A percentile compares a stretch with the other conserved stretches of the same genome.
Evolutionary conservation across 2,113 vertebrate genomes (phyloP).

Genomic region (Lichenostomus cassidix): DNA sequence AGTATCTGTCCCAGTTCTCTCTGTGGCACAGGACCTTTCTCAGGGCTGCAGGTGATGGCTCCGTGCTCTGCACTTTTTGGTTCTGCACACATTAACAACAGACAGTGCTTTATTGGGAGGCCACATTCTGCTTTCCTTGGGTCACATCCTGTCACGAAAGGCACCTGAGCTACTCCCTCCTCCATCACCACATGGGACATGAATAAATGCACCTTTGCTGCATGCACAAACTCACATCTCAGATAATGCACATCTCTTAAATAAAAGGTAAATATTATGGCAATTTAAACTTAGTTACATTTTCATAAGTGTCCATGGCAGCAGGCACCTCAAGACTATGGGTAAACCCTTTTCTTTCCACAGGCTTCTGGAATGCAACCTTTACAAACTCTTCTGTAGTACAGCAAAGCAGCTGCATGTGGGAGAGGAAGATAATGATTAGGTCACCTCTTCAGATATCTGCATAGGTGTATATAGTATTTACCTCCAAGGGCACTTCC

Average conservation of each 20-base stretch:
- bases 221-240: not conserved
- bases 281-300: not conserved
- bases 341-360: not conserved
- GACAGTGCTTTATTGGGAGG: not conserved
- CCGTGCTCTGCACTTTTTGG: not conserved
- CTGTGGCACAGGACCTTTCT: not conserved
- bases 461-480: not conserved
- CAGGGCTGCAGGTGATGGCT: rapidly evolving
- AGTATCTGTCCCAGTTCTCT: not conserved
- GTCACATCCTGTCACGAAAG: not conserved
- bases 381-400: not conserved
- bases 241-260: not conserved
- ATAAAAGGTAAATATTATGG: not conserved
- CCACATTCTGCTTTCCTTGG: not conserved
- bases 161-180: not conserved
- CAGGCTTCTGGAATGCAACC: not conserved
- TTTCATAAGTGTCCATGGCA: not conserved
- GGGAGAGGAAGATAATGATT: not conserved
- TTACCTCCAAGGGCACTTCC: not conserved
- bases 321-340: not conserved
- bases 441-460: not conserved
- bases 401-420: not conserved
- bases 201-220: not conserved
- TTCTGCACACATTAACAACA: not conserved
- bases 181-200: rapidly evolving